Base-by-base conservation (phyloP, 2,888 invertebrate species). In the Plagodis pulveraria region DNA sequence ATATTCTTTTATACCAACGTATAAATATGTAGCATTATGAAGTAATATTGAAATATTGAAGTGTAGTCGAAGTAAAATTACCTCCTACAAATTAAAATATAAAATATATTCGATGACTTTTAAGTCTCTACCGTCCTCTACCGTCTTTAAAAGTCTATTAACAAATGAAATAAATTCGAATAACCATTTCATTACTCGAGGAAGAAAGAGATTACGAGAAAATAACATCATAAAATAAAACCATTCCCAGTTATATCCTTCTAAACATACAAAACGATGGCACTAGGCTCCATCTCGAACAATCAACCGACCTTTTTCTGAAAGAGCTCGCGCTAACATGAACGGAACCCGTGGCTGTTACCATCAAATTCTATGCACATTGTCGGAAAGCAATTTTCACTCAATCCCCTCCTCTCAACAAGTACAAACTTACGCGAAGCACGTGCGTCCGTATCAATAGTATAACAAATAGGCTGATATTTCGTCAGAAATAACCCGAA, bases 381-480 rank as follows among this genome's bases (percentile, higher is more conserved):
- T 87, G 87, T 87, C 81, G 83, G 82, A 84, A 86, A 89, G 87
- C 89, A 89, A 90, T 90, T 91, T 87, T 84, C 89, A 89, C 89
- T 88, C 90, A 88, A 91, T 91, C 83, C 80, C 87, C 84, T 84
- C 84, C 84, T 84, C 82, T 88, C 87, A 90, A 89, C 90, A 87
- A 89, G 89, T 88, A 87, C 89, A 89, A 91, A 91, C 87, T 89
- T 90, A 89, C 85, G 88, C 80, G 76, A 78, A 83, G 85, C 90
- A 91, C 91, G 91, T 89, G 89, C 89, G 82, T 84, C 80, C 84
- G 77, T 89, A 91, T 91, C 90, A 91, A 91, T 91, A 88, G 90
- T 91, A 91, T 91, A 92, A 92, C 91, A 91, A 91, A 91, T 91
- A 89, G 91, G 89, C 89, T 88, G 88, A 89, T 91, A 91, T 91